Percentiles rank a stretch among this genome's conserved stretches.
Evolutionary conservation across 2,888 invertebrate species (phyloP).

Genomic region (Drosophila barbarae): DNA sequence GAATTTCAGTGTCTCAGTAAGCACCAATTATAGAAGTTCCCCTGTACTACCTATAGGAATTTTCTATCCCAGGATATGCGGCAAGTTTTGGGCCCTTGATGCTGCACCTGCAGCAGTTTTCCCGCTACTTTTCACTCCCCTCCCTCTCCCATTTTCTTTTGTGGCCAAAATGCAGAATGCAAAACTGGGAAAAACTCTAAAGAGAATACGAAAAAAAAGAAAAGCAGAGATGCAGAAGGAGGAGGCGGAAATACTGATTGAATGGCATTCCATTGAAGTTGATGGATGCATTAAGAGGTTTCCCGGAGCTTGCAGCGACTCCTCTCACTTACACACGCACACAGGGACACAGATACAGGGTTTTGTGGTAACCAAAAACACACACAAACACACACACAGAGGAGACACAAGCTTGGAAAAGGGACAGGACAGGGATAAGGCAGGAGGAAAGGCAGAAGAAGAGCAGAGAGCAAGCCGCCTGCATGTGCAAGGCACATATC

Average conservation of each 20-base stretch:
- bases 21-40: background rate
- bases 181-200: slow-evolving; percentile 28
- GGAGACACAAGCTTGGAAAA: slow-evolving; percentile 7
- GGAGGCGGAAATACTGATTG: slow-evolving; percentile 38
- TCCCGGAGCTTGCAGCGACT: slow-evolving; percentile 3
- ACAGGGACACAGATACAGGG: slow-evolving; percentile 12
- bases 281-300: slow-evolving; percentile 43
- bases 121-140: slow-evolving; percentile 22
- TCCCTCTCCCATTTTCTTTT: slow-evolving; percentile 9
- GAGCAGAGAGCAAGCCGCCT: slow-evolving; percentile 36
- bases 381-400: slow-evolving; percentile 13
- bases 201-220: slow-evolving; percentile 9
- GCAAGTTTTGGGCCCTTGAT: slow-evolving; percentile 3
- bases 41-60: background rate
- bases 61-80: background rate
- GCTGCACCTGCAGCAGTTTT: slow-evolving; percentile 28
- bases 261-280: slow-evolving; percentile 50
- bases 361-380: slow-evolving; percentile 46
- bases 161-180: slow-evolving; percentile 32
- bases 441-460: slow-evolving; percentile 3
- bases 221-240: background rate
- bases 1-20: background rate
- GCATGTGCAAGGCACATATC: slow-evolving; percentile 49
- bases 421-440: slow-evolving; percentile 13
- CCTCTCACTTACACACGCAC: slow-evolving; percentile 8